phyloP scores from a whole-genome alignment of 2,113 vertebrate genomes.

The Pangasianodon hypophthalmus region DNA sequence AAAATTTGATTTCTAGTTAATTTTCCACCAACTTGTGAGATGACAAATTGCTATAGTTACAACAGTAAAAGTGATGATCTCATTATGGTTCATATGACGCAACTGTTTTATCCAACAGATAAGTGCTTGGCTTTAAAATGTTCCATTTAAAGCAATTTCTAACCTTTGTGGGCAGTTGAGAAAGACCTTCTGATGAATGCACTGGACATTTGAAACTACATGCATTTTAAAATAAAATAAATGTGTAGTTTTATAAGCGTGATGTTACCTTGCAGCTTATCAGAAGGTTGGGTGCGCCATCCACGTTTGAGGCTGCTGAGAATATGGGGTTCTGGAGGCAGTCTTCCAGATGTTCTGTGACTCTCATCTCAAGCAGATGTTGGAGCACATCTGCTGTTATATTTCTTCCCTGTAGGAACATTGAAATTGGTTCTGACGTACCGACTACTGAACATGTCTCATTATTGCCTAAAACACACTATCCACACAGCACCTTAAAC shows the following conservation, averaged over 20 bases:
- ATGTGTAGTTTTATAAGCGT: background rate
- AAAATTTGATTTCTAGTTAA: background rate
- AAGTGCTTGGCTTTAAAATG: background rate
- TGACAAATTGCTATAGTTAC: background rate
- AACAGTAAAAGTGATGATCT: background rate
- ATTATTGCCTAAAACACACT: background rate
- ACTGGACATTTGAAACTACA: background rate
- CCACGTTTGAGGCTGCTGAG: conserved; percentile 62
- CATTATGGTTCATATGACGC: background rate
- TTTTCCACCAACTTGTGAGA: background rate
- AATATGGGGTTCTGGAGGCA: conserved; percentile 70
- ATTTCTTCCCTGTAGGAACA: conserved; percentile 59
- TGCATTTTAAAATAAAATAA: background rate
- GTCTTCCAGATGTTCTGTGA: conserved; percentile 71
- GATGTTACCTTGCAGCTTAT: conserved; percentile 72
- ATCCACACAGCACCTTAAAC: background rate
- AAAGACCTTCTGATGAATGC: background rate
- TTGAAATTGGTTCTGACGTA: background rate
- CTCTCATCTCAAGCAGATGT: conserved; percentile 65
- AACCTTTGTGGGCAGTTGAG: background rate
- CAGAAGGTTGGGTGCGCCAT: conserved; percentile 65
- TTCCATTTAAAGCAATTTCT: background rate
- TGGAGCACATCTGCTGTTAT: conserved; percentile 63
- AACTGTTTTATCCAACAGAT: background rate
- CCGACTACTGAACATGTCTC: background rate